Evolutionary conservation across 2,888 invertebrate species (phyloP).

Genomic region (Amitus sp.): DNA sequence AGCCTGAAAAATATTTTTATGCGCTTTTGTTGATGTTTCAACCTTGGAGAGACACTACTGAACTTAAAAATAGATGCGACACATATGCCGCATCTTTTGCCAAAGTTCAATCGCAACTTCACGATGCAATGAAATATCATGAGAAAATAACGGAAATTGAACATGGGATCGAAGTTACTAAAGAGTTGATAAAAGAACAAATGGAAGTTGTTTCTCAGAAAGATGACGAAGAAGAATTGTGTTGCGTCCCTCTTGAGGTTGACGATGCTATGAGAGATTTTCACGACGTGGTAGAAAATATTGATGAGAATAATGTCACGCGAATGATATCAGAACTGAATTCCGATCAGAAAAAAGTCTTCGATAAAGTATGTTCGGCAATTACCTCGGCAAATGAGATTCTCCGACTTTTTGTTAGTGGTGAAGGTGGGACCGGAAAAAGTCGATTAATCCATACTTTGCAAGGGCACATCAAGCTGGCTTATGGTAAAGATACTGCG

Average conservation of each 20-base stretch:
- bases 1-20: conserved; percentile 33
- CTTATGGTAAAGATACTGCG: conserved; percentile 44
- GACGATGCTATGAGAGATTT: not conserved
- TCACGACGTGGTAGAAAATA: conserved; percentile 19
- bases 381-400: conserved; percentile 10
- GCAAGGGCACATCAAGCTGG: conserved; percentile 43
- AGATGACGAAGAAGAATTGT: not conserved
- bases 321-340: conserved; percentile 34
- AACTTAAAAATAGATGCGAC: conserved; percentile 25
- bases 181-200: conserved; percentile 8
- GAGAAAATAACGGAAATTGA: conserved; percentile 1
- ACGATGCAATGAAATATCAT: conserved; percentile 22
- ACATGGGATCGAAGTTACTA: conserved; percentile 2
- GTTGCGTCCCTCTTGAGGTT: conserved; percentile 9
- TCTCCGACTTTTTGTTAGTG: conserved; percentile 43
- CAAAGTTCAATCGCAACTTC: conserved; percentile 18
- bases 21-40: conserved; percentile 33
- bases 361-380: conserved; percentile 17
- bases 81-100: conserved; percentile 39
- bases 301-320: conserved; percentile 12
- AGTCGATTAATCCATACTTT: conserved; percentile 50
- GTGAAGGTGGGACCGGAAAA: conserved; percentile 51
- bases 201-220: conserved; percentile 2
- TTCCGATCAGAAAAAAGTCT: conserved; percentile 36
- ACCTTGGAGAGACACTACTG: conserved; percentile 29